Conservation (phyloP, 2,797 vertebrate species). For the Vireo griseus region DNA sequence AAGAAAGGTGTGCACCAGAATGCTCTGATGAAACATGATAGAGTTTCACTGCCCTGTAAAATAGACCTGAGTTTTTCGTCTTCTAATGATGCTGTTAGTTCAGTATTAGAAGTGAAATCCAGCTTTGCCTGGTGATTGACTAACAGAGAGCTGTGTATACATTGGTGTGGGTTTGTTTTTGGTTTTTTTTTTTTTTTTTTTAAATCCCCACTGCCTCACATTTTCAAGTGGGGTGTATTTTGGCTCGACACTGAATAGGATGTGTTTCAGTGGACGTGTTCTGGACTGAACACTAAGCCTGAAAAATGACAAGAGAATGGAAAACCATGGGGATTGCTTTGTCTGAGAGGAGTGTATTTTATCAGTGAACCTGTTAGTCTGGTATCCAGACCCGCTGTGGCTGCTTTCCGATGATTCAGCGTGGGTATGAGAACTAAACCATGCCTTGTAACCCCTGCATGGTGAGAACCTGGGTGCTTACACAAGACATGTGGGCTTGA, state of each 20-base stretch:
- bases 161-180: neutral
- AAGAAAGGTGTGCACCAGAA: neutral
- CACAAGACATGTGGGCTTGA: neutral
- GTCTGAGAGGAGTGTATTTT: neutral
- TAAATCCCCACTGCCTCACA: neutral
- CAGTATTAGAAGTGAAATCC: neutral
- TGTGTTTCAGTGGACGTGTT: neutral
- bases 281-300: neutral
- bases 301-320: neutral
- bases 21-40: neutral
- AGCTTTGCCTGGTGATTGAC: neutral
- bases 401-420: conserved; percentile 1
- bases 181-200: neutral
- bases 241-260: neutral
- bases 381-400: neutral
- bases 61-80: neutral
- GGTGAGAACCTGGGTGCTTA: neutral
- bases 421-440: neutral
- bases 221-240: neutral
- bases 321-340: neutral
- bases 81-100: neutral
- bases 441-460: neutral
- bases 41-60: neutral
- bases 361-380: conserved; percentile 2
- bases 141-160: neutral